Evolutionary conservation across 2,797 vertebrate genomes (phyloP).

Genomic region (Merluccius polli): DNA sequence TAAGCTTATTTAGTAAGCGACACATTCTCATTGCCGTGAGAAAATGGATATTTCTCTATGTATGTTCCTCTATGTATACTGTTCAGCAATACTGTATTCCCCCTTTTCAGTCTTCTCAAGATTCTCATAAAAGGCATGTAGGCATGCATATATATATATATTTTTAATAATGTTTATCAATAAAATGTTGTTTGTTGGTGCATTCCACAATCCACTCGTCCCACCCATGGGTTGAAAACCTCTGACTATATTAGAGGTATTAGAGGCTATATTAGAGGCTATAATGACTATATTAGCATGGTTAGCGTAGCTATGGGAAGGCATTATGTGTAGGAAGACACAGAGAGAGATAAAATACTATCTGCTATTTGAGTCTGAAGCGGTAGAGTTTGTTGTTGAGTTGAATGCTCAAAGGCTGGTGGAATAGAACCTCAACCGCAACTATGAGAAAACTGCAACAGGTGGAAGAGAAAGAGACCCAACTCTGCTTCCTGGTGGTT

Average conservation of each 20-base stretch:
- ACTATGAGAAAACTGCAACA: background rate
- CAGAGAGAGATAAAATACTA: too few relatives aligned
- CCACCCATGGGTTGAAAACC: too few relatives aligned
- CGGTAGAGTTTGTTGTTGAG: too few relatives aligned
- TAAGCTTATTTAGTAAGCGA: too few relatives aligned
- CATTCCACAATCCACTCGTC: background rate
- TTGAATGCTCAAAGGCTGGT: background rate
- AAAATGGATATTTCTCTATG: background rate
- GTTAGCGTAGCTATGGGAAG: background rate
- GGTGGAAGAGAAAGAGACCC: slow-evolving; percentile 24
- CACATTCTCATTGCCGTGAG: background rate
- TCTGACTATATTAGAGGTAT: background rate
- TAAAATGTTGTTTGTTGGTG: too few relatives aligned
- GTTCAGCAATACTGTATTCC: background rate
- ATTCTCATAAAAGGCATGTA: too few relatives aligned
- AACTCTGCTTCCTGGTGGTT: slow-evolving; percentile 66
- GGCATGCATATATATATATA: too few relatives aligned
- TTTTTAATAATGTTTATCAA: too few relatives aligned
- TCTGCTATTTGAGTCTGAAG: too few relatives aligned
- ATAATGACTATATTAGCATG: background rate
- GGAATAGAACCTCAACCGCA: background rate
- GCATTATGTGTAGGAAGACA: too few relatives aligned
- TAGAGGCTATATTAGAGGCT: too few relatives aligned
- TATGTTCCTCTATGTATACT: background rate
- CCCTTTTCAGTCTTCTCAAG: too few relatives aligned